Base-by-base conservation (phyloP, 2,888 invertebrate species). In the Drosophila conformis region DNA sequence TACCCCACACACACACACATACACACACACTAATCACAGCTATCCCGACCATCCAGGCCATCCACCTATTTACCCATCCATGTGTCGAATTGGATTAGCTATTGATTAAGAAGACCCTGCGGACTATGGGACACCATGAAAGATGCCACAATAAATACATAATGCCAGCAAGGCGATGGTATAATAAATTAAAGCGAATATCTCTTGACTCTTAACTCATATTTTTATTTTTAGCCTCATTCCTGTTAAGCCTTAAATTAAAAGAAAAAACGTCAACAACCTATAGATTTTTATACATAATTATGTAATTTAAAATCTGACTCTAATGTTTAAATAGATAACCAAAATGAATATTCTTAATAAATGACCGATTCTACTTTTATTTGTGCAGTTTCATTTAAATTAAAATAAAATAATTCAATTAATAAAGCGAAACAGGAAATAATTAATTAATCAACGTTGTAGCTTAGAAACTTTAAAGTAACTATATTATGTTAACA, bases 41-140 rank as follows among this genome's bases (percentile, higher is more conserved):
- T 25, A 46, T 25, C 46, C 46, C 25, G 25, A 25, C 8, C 46
- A 46, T 46, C 25, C 46, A 25, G 46, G 46, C 66, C 40, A 67
- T 27, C 66, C 59, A 49, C 59, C 78, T 73, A 64, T 73, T 74
- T 78, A 70, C 51, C 68, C 65, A 57, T 63, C 75, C 69, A 77
- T 80, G 78, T 77, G 81, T 85, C 83, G 73, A 87, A 85, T 85
- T 73, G 90, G 83, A 78, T 85, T 85, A 82, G 73, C 76, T 76
- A 80, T 84, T 82, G 77, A 76, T 79, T 75, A 61, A 58, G 29
- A 48, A 53, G 48, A 52, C 60, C 25, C 66, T 33, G 33, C 54
- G 21, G 27, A 36, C 33, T 11, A 11, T 42, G 40, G 40, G 15
- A 40, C 29, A 46, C 29, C 54, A 8, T 21, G 31, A 38, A 11